Evolutionary conservation across 2,113 vertebrate species (phyloP).

Genomic region (Dromaius novaehollandiae): DNA sequence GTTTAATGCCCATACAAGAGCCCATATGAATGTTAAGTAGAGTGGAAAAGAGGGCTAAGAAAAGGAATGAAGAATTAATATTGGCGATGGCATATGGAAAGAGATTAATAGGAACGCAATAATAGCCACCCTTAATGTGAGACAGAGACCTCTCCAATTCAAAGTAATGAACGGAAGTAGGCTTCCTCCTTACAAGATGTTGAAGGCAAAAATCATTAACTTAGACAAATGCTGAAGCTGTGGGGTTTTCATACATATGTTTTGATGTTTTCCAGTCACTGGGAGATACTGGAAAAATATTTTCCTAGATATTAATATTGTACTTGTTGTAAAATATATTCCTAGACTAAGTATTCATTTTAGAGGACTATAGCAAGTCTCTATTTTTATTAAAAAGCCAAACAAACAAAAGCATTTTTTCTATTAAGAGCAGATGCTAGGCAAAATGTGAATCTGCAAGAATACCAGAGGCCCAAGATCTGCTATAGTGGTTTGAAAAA

Average conservation of each 20-base stretch:
- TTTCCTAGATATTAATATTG: background rate
- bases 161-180: background rate
- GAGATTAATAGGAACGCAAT: background rate
- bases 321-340: background rate
- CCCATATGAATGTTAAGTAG: background rate
- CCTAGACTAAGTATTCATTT: background rate
- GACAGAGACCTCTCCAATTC: background rate
- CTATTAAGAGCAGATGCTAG: background rate
- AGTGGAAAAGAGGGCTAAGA: background rate
- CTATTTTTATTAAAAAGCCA: background rate
- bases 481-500: background rate
- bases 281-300: background rate
- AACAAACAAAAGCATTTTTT: background rate
- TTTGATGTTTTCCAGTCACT: background rate
- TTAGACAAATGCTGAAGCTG: background rate
- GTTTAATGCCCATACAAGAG: background rate
- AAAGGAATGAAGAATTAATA: background rate
- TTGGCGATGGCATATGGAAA: background rate
- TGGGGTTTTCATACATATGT: background rate
- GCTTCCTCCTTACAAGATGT: background rate
- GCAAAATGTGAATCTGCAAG: too few species aligned
- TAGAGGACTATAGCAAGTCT: background rate
- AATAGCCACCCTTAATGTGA: background rate
- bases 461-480: background rate
- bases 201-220: background rate